Evolutionary conservation across 1,140 invertebrate genomes (phyloP).

Genomic region (Bombus confusus): DNA sequence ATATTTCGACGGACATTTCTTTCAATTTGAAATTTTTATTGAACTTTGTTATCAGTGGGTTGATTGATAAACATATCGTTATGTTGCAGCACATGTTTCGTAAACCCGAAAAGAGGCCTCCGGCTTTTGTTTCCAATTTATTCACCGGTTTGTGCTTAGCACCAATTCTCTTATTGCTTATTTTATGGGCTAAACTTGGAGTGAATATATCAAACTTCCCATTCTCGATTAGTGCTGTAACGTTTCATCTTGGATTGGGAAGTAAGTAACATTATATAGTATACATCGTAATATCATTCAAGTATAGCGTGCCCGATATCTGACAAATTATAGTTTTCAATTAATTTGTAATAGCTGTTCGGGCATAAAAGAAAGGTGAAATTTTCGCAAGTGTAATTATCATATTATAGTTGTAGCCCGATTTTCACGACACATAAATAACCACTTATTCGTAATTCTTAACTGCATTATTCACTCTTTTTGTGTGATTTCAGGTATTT

Average conservation of each 20-base stretch:
- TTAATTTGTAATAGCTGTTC: constrained; percentile 72
- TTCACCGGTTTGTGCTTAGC: constrained; percentile 93
- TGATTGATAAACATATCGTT: neutral
- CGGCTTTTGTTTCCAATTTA: constrained; percentile 92
- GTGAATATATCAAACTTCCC: constrained; percentile 95
- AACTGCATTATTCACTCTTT: constrained; percentile 36
- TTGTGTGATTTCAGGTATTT: constrained; percentile 87
- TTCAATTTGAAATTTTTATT: neutral
- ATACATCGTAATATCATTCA: neutral
- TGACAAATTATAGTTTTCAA: constrained; percentile 64
- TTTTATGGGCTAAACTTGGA: constrained; percentile 94
- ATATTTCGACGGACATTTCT: constrained; percentile 35
- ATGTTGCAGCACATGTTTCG: constrained; percentile 94
- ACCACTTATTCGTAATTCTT: neutral
- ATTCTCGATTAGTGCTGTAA: constrained; percentile 88
- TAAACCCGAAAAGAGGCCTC: constrained; percentile 94
- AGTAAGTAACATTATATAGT: constrained; percentile 81
- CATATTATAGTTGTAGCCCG: constrained; percentile 76
- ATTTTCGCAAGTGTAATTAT: constrained; percentile 77
- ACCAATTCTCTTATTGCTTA: constrained; percentile 92
- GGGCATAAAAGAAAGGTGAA: constrained; percentile 75
- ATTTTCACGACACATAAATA: constrained; percentile 74
- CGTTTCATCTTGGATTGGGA: constrained; percentile 93
- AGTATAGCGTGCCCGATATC: constrained; percentile 68
- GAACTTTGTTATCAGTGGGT: neutral